A percentile compares a stretch with the other conserved stretches of the same genome.
phyloP scores from a whole-genome alignment of 1,140 invertebrate species.

The Gryon sp. region DNA sequence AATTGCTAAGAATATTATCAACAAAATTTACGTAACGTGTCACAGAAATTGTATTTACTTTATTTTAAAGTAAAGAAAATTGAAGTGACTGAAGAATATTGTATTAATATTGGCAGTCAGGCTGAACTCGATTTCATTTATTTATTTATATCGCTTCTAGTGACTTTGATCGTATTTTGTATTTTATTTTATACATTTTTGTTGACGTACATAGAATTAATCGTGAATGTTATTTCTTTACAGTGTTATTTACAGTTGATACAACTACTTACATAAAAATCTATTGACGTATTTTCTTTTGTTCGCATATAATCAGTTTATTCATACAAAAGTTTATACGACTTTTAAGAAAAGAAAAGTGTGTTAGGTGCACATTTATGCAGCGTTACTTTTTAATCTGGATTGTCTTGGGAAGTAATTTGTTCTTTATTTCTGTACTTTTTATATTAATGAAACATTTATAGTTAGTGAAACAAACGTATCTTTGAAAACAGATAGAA shows the following conservation, averaged over 20 bases:
- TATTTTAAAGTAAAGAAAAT: constrained; percentile 12
- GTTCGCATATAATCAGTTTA: constrained; percentile 60
- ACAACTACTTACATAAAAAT: constrained; percentile 66
- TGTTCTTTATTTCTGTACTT: neutral
- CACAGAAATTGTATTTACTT: neutral
- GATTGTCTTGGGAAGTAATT: constrained; percentile 53
- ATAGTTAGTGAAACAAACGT: too few relatives aligned
- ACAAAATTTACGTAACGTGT: neutral
- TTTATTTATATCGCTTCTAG: constrained; percentile 17
- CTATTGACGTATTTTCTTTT: constrained; percentile 66
- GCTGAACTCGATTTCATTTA: too few relatives aligned
- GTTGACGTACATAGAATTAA: constrained; percentile 54
- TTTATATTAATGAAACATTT: too few relatives aligned
- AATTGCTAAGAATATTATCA: constrained; percentile 15
- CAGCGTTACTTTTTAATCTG: constrained; percentile 13
- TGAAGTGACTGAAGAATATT: neutral
- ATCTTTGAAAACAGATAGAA: too few relatives aligned
- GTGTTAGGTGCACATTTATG: constrained; percentile 49
- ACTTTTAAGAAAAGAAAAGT: constrained; percentile 63
- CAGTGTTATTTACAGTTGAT: constrained; percentile 67
- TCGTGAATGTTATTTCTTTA: constrained; percentile 63
- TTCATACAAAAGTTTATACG: constrained; percentile 66
- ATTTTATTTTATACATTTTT: constrained; percentile 60
- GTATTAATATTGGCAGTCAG: too few relatives aligned
- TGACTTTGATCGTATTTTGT: constrained; percentile 36